These are phyloP conservation scores for Pantherophis guttatus DNA, from an alignment of 2,113 vertebrate genomes.

Conservation along the genomic window DNA sequence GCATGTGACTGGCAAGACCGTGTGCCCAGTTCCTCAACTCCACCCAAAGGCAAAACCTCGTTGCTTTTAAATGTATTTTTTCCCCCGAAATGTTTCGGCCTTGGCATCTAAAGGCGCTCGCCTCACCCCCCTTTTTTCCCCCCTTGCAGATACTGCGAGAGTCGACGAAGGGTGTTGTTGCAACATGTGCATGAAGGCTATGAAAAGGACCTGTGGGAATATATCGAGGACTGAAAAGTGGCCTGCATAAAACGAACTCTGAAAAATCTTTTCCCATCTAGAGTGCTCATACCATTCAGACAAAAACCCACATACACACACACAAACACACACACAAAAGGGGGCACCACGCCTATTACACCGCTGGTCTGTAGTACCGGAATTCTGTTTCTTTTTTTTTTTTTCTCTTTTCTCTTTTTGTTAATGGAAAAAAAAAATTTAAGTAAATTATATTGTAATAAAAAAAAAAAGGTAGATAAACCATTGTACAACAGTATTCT, in stretches of 20 bases:
- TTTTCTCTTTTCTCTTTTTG: slow-evolving; percentile 56
- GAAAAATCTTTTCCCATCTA: slow-evolving; percentile 84
- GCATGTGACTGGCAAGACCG: neutral
- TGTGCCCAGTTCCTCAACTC: neutral
- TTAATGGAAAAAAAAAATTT: slow-evolving; percentile 85
- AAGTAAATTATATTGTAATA: slow-evolving; percentile 99
- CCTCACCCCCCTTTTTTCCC: neutral
- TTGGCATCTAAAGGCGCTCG: neutral
- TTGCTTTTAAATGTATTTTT: neutral
- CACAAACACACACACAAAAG: neutral
- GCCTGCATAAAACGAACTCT: slow-evolving; percentile 86
- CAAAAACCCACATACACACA: slow-evolving; percentile 62
- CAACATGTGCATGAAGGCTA: slow-evolving; percentile 99
- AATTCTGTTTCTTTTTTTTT: slow-evolving; percentile 71
- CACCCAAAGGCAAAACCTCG: neutral
- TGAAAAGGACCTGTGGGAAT: slow-evolving; percentile 99
- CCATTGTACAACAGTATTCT: slow-evolving; percentile 98
- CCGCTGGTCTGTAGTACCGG: slow-evolving; percentile 85
- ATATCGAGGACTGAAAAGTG: slow-evolving; percentile 96
- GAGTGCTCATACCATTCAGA: slow-evolving; percentile 89
- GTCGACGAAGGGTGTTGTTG: slow-evolving; percentile 95
- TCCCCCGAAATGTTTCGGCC: neutral
- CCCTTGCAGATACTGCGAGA: slow-evolving; percentile 96
- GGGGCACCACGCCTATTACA: slow-evolving; percentile 73
- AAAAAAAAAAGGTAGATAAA: slow-evolving; percentile 85